Percentiles rank a stretch among this genome's conserved stretches.
phyloP scores from a whole-genome alignment of 2,888 invertebrate genomes.

The Idaea dimidiata region DNA sequence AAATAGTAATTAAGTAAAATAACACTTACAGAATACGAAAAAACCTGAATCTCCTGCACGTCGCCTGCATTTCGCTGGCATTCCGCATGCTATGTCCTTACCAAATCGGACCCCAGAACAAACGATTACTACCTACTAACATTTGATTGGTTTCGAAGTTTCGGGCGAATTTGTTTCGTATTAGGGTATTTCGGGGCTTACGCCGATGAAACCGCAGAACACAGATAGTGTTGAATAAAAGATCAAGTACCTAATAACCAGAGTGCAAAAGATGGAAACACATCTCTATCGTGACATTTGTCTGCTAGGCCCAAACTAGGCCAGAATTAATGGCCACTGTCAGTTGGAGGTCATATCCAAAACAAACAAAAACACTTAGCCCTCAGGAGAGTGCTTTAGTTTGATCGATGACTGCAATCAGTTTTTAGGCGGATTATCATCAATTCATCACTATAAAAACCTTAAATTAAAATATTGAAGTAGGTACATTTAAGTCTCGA shows the following conservation, averaged over 20 bases:
- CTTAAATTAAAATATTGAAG: background rate
- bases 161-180: no score
- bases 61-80: no score
- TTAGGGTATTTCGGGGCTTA: no score
- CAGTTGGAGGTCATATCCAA: conserved; percentile 24
- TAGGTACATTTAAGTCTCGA: no score
- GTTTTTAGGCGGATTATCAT: conserved; percentile 49
- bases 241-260: background rate
- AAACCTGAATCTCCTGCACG: no score
- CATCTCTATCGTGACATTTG: conserved; percentile 21
- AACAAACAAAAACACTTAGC: conserved; percentile 45
- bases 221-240: background rate
- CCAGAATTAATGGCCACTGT: background rate
- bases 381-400: conserved; percentile 24
- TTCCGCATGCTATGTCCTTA: no score
- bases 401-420: conserved; percentile 50
- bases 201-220: no score
- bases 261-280: background rate
- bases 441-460: conserved; percentile 42
- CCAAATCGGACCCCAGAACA: no score
- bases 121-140: no score
- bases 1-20: no score
- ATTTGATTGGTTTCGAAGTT: no score
- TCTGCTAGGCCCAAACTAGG: conserved; percentile 3
- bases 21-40: no score